phyloP scores from a whole-genome alignment of 2,113 vertebrate species.

The Machaerirhynchus nigripectus region DNA sequence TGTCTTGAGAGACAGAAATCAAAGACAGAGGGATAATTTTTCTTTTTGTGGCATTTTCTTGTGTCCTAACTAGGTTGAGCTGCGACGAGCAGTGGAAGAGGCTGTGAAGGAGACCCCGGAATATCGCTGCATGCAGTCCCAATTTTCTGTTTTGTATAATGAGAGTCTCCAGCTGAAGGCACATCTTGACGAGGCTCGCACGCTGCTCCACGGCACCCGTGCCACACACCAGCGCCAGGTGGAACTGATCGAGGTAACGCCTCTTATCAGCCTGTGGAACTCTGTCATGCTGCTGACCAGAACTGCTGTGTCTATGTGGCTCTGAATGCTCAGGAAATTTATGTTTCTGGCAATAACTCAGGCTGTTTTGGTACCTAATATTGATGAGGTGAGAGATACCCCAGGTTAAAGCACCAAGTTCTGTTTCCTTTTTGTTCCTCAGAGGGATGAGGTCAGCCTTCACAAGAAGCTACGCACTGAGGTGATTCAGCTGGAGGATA shows the following conservation, averaged over 20 bases:
- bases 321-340: background rate
- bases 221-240: slow-evolving; percentile 90
- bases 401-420: background rate
- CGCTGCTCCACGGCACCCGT: slow-evolving; percentile 89
- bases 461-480: slow-evolving; percentile 96
- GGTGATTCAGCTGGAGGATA: slow-evolving; percentile 98
- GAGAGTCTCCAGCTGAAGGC: slow-evolving; percentile 93
- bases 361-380: background rate
- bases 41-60: background rate
- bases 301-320: background rate
- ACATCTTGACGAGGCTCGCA: slow-evolving; percentile 91
- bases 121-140: slow-evolving; percentile 96
- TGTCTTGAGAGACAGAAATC: background rate
- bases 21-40: background rate
- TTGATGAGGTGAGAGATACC: background rate
- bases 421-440: background rate
- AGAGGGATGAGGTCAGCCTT: slow-evolving; percentile 94
- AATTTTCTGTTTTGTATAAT: slow-evolving; percentile 96
- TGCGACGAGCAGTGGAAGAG: slow-evolving; percentile 86
- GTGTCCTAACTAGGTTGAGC: slow-evolving; percentile 76
- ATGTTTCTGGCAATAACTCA: background rate
- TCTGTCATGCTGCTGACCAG: rapidly evolving
- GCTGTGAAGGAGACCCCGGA: slow-evolving; percentile 91
- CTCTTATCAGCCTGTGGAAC: background rate
- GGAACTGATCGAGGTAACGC: slow-evolving; percentile 89